Evolutionary conservation across 2,888 invertebrate species (phyloP), one percentile per base, ranked within the genome.

Genomic region (Mystacides longicornis): DNA sequence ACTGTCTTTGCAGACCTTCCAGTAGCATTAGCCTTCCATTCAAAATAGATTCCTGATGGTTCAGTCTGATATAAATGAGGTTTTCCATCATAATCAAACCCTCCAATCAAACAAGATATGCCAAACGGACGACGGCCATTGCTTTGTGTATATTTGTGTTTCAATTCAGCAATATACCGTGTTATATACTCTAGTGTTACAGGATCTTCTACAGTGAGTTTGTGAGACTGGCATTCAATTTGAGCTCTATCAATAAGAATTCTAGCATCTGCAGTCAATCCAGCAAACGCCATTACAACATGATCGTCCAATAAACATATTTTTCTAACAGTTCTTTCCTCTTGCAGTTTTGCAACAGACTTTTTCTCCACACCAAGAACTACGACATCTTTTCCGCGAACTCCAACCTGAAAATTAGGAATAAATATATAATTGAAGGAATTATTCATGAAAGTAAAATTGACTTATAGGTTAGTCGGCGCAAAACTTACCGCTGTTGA

Each of bases 301-400:
- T 99, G 99, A 69, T 96, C 93, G 72, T 99, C 99, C 51, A 99
- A 77, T 20, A 95, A 81, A 65, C 98, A 98, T 65, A 99, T 98
- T 79, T 98, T 98, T 60, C 97, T 81, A 2, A 98, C 96, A 57
- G 98, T 99, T 64, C 99, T 83, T 72, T 99, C 99, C 72, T 99
- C 98, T 75, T 99, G 99, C 45, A 99, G 78, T 71, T 97, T 98
- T 1, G 98, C 97, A 20, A 99, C 95, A 0, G 98, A 98, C 71
- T 99, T 99, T 73, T 99, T 99, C 73, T 99, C 98, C 18, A 99
- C 99, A 5, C 98, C 99, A 52, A 99, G 79, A 23, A 99, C 99
- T 14, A 99, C 97, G 55, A 96, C 92, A 71, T 93, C 88, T 56
- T 84, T 82, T 23, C 99, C 99, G 64, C 96, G 82, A 2, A 99